Percentiles rank a stretch among this genome's conserved stretches.
phyloP scores from a whole-genome alignment of 2,888 invertebrate genomes.

The Drosophila acutilabella region DNA sequence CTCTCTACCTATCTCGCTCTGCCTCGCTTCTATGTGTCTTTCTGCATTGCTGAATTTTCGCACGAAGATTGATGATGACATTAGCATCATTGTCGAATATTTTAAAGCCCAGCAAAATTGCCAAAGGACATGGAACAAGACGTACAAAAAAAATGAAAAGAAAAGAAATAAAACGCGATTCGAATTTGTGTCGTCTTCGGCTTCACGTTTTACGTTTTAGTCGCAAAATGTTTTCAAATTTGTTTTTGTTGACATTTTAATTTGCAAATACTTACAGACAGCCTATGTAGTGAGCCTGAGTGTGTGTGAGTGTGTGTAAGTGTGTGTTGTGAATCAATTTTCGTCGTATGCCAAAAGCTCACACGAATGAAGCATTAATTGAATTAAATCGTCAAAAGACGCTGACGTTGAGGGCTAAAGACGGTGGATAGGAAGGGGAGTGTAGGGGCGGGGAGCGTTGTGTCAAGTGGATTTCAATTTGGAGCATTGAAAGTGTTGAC shows the following conservation, averaged over 20 bases:
- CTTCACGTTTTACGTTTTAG: constrained; percentile 30
- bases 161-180: constrained; percentile 28
- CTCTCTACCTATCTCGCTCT: constrained; percentile 30
- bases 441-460: constrained; percentile 28
- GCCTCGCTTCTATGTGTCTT: constrained; percentile 24
- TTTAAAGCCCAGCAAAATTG: constrained; percentile 60
- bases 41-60: constrained; percentile 56
- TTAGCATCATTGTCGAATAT: constrained; percentile 83
- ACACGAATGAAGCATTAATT: constrained; percentile 71
- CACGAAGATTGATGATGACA: constrained; percentile 84
- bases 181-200: constrained; percentile 46
- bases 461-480: constrained; percentile 76
- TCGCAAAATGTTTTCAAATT: constrained; percentile 78
- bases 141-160: not conserved
- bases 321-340: constrained; percentile 61
- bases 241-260: constrained; percentile 83
- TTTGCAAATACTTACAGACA: constrained; percentile 74
- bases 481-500: constrained; percentile 75
- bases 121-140: constrained; percentile 59
- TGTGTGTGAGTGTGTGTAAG: constrained; percentile 7
- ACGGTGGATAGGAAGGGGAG: not conserved
- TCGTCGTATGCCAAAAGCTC: constrained; percentile 58
- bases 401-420: constrained; percentile 30
- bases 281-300: constrained; percentile 11
- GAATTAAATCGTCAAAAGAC: constrained; percentile 74